Percentiles rank a stretch among this genome's conserved stretches.
phyloP scores from a whole-genome alignment of 2,797 vertebrate genomes.

The Anisognathus igniventris region DNA sequence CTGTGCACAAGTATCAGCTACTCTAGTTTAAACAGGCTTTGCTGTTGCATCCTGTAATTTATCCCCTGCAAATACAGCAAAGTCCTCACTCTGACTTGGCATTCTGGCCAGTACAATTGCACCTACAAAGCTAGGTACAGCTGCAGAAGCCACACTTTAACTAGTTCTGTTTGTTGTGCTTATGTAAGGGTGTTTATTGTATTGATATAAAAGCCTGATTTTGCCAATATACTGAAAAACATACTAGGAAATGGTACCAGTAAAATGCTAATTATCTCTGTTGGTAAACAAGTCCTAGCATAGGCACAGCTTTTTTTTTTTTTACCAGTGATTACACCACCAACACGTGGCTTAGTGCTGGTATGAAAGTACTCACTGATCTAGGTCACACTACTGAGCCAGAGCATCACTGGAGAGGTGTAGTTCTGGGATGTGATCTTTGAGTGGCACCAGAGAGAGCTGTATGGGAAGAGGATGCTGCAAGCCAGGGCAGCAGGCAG shows the following conservation, averaged over 20 bases:
- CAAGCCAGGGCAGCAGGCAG: not conserved
- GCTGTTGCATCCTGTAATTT: not conserved
- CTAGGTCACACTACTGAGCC: fast-evolving
- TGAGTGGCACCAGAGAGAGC: conserved; percentile 51
- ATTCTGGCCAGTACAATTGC: not conserved
- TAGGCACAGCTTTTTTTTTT: not conserved
- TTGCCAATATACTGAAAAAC: not conserved
- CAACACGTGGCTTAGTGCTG: not conserved
- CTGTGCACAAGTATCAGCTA: not conserved
- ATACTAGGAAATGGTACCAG: not conserved
- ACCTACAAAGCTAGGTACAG: not conserved
- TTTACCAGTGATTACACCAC: not conserved
- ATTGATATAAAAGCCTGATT: not conserved
- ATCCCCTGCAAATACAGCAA: not conserved
- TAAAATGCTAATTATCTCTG: not conserved
- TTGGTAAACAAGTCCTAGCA: not conserved
- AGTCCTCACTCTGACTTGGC: not conserved
- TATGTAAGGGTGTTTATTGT: not conserved
- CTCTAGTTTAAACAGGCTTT: not conserved
- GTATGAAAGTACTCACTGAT: not conserved
- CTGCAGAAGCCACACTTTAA: not conserved
- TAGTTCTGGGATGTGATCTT: conserved; percentile 11
- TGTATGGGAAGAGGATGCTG: not conserved
- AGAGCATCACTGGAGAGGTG: not conserved
- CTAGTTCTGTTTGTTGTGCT: not conserved